Evolutionary conservation across 2,797 vertebrate species (phyloP), one percentile per base, ranked within the genome.

Genomic region (Lacerta bilineata): DNA sequence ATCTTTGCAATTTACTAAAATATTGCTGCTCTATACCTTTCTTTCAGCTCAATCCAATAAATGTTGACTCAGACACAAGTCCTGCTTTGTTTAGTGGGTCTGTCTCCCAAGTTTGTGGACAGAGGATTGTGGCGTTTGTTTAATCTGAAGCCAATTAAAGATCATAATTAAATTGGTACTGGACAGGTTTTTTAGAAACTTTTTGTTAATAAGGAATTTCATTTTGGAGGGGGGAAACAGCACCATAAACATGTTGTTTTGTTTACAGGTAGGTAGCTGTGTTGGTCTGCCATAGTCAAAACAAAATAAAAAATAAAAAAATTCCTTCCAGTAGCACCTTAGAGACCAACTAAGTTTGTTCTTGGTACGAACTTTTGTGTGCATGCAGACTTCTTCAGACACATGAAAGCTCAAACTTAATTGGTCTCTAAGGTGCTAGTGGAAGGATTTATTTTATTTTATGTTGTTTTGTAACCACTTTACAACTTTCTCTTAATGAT

Each of bases 401-500:
- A 33, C 33, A 33, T 33, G 33, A 33, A 33, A 33, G 33, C 33
- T 33, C 33, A 33, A 33, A 33, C 33, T 33, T 33, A 33, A 2
- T 33, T 33, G 33, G 33, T 33, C 33, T 33, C 33, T 33, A 33
- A 33, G 33, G 33, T 33, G 33, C 33, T 33, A 33, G 1, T 33
- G 33, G 33, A 33, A 33, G 33, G 33, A 33, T 33, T 33, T 33
- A 33, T 33, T 33, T 33, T 33, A 33, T 33, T 33, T 33, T 33
- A 23, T 36, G 27, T 66, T 64, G 39, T 33, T 75, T 81, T 23
- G 9, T 74, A 81, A 6, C 50, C 20, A 80, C 43, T 84, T 89
- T 85, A 18, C 25, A 13, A 3, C 79, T 93, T 86, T 81, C 80
- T 89, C 72, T 87, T 92, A 80, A 59, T 87, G 87, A 75, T 61